Conservation (phyloP, 2,113 vertebrate species). For the Pseudorhombus dupliciocellatus region DNA sequence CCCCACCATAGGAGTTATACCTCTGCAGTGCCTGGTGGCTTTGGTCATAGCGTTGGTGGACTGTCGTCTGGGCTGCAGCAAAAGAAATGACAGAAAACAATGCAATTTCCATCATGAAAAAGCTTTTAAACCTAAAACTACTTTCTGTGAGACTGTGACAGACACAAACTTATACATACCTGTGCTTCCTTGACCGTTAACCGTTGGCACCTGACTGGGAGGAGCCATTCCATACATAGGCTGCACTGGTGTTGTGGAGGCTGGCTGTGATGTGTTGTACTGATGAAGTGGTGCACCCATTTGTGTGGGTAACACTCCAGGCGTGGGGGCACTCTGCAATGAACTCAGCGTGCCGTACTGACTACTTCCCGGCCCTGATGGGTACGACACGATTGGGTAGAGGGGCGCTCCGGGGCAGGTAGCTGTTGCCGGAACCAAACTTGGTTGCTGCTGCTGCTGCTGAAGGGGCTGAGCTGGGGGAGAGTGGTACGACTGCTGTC, state of each 20-base stretch:
- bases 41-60: conserved; percentile 68
- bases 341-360: conserved; percentile 86
- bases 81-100: background rate
- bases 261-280: conserved; percentile 47
- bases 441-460: conserved; percentile 54
- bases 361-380: conserved; percentile 79
- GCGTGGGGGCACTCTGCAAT: conserved; percentile 77
- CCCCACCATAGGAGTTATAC: conserved; percentile 54
- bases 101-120: background rate
- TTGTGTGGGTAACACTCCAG: conserved; percentile 69
- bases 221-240: conserved; percentile 58
- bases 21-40: conserved; percentile 49
- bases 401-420: conserved; percentile 71
- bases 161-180: conserved; percentile 49
- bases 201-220: conserved; percentile 49
- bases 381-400: conserved; percentile 85
- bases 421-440: conserved; percentile 77
- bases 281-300: conserved; percentile 79
- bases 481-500: conserved; percentile 76
- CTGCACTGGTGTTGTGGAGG: conserved; percentile 71
- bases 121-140: background rate
- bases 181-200: conserved; percentile 79
- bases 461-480: conserved; percentile 72
- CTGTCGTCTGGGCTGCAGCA: conserved; percentile 42
- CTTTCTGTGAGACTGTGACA: no score